Evolutionary conservation across 2,797 vertebrate species (phyloP).

Genomic region (Todus mexicanus): DNA sequence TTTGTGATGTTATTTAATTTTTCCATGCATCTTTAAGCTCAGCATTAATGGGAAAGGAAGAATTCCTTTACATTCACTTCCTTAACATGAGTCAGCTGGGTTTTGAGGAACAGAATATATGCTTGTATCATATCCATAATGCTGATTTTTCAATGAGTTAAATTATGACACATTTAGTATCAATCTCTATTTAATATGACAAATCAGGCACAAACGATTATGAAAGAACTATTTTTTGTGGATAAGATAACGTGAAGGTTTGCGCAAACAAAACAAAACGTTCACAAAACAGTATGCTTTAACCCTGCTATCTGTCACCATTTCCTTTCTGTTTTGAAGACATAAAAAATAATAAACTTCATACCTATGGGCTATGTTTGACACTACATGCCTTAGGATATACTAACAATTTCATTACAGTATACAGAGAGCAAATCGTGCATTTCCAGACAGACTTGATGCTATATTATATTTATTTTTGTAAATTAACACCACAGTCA

Average conservation of each 20-base stretch:
- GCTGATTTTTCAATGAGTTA: conserved; percentile 46
- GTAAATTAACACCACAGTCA: conserved; percentile 72
- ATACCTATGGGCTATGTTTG: conserved; percentile 74
- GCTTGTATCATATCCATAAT: conserved; percentile 30
- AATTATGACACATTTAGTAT: conserved; percentile 50
- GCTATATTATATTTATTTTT: conserved; percentile 72
- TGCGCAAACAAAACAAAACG: conserved; percentile 73
- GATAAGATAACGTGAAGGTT: conserved; percentile 71
- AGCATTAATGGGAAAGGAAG: conserved; percentile 13
- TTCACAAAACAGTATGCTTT: conserved; percentile 87
- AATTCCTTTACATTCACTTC: conserved; percentile 25
- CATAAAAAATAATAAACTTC: conserved; percentile 66
- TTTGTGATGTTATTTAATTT: conserved; percentile 43
- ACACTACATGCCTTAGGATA: conserved; percentile 86
- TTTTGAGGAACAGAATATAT: conserved; percentile 16
- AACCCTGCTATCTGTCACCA: conserved; percentile 66
- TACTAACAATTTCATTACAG: conserved; percentile 71
- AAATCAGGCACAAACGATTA: conserved; percentile 90
- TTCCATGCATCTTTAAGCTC: conserved; percentile 22
- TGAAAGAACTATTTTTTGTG: conserved; percentile 79
- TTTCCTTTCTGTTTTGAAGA: conserved; percentile 55
- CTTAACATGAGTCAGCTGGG: not conserved
- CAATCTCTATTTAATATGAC: conserved; percentile 64
- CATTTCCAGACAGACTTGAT: conserved; percentile 72
- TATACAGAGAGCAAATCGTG: conserved; percentile 74